Percentiles rank a stretch among this genome's conserved stretches.
Conservation (phyloP, 2,113 vertebrate genomes). For the Clarias magur region DNA sequence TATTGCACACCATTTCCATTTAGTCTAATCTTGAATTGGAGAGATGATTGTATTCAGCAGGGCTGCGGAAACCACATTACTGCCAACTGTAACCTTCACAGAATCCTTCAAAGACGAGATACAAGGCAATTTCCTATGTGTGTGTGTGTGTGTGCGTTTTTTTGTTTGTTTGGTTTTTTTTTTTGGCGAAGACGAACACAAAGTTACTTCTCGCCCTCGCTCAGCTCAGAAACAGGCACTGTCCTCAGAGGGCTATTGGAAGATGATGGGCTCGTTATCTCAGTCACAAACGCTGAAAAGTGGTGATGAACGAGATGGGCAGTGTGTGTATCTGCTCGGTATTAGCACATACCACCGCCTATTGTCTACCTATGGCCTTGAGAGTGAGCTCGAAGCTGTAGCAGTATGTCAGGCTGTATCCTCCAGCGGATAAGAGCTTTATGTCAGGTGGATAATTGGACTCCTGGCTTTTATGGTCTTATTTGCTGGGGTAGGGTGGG, state of each 20-base stretch:
- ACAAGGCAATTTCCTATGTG: conserved; percentile 59
- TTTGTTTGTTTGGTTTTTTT: conserved; percentile 41
- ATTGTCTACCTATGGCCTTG: conserved; percentile 51
- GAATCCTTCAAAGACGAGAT: conserved; percentile 58
- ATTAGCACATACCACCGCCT: conserved; percentile 37
- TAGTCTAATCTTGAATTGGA: conserved; percentile 71
- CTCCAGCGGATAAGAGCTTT: conserved; percentile 52
- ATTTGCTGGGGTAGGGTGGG: conserved; percentile 39
- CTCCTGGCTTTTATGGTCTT: conserved; percentile 54
- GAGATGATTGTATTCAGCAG: conserved; percentile 70
- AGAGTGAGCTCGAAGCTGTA: conserved; percentile 39
- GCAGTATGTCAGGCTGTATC: conserved; percentile 49
- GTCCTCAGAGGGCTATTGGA: conserved; percentile 52
- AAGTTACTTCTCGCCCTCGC: conserved; percentile 53
- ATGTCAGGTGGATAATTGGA: conserved; percentile 58
- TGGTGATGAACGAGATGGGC: conserved; percentile 48
- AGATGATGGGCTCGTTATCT: conserved; percentile 54
- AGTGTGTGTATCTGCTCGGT: conserved; percentile 52
- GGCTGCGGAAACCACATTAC: conserved; percentile 60
- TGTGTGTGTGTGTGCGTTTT: background rate
- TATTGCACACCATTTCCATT: conserved; percentile 64
- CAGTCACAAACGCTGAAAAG: conserved; percentile 40
- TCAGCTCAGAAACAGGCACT: conserved; percentile 46
- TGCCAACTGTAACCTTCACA: conserved; percentile 66
- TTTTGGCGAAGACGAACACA: conserved; percentile 50